Percentiles rank a stretch among this genome's conserved stretches.
Evolutionary conservation across 1,140 invertebrate species (phyloP).

Genomic region (Ceratina calcarata): DNA sequence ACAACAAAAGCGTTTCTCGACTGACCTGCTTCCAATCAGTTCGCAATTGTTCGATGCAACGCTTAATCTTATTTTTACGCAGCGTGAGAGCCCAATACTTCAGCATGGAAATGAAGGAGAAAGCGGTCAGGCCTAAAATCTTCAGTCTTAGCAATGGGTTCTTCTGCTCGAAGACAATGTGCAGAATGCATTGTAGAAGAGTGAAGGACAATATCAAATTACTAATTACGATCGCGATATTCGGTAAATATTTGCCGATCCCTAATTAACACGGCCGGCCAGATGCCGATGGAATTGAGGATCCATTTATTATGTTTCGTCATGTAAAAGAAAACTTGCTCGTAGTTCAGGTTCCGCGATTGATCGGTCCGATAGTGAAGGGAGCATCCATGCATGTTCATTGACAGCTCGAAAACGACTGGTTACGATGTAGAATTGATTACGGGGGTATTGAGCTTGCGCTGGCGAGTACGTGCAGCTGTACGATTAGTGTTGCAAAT

Average conservation of each 20-base stretch:
- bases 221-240: background rate
- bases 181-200: background rate
- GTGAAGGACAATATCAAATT: background rate
- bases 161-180: background rate
- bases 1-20: no score
- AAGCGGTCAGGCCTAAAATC: background rate
- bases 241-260: background rate
- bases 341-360: background rate
- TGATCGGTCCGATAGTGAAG: background rate
- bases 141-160: background rate
- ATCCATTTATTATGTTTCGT: background rate
- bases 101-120: background rate
- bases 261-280: background rate
- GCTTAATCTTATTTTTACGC: background rate
- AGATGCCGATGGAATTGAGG: background rate
- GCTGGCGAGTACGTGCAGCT: background rate
- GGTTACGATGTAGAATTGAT: background rate
- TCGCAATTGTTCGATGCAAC: background rate
- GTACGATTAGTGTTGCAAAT: background rate
- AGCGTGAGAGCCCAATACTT: background rate
- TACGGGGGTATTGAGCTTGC: background rate
- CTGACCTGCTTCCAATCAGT: background rate
- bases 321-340: background rate
- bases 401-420: background rate
- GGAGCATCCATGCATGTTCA: background rate